A percentile compares a stretch with the other conserved stretches of the same genome.
Evolutionary conservation across 2,113 vertebrate species (phyloP).

Genomic region (Capreolus pygargus): DNA sequence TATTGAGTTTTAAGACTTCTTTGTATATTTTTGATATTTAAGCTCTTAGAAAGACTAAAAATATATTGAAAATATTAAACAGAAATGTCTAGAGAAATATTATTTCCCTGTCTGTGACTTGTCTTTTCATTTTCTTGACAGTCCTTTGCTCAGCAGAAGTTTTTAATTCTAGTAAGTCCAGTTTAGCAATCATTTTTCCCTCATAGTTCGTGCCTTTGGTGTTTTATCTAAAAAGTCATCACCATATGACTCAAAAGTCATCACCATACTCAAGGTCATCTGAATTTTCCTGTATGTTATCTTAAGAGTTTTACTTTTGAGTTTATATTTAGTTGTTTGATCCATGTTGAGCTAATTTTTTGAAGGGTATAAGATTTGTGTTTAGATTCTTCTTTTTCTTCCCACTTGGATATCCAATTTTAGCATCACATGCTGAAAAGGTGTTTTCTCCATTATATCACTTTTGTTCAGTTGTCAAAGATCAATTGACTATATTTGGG

Average conservation of each 20-base stretch:
- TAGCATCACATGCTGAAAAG: neutral
- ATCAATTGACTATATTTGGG: neutral
- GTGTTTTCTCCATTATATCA: neutral
- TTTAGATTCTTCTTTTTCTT: neutral
- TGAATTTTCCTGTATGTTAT: neutral
- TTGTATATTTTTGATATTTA: neutral
- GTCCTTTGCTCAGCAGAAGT: neutral
- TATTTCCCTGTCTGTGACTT: neutral
- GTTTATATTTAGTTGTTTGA: neutral
- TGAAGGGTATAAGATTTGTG: neutral
- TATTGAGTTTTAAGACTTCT: neutral
- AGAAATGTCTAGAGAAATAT: neutral
- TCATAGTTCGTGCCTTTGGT: neutral
- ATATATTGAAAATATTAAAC: neutral
- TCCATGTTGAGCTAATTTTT: neutral
- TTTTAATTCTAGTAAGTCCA: neutral
- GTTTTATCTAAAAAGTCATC: neutral
- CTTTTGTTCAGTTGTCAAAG: neutral
- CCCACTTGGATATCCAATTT: neutral
- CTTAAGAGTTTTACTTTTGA: neutral
- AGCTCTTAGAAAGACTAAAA: neutral
- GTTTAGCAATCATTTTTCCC: neutral
- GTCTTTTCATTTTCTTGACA: neutral
- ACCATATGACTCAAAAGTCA: neutral
- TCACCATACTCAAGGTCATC: neutral